These are phyloP conservation scores for Xylota sylvarum DNA, from an alignment of 2,888 invertebrate genomes.

Conservation along the genomic window DNA sequence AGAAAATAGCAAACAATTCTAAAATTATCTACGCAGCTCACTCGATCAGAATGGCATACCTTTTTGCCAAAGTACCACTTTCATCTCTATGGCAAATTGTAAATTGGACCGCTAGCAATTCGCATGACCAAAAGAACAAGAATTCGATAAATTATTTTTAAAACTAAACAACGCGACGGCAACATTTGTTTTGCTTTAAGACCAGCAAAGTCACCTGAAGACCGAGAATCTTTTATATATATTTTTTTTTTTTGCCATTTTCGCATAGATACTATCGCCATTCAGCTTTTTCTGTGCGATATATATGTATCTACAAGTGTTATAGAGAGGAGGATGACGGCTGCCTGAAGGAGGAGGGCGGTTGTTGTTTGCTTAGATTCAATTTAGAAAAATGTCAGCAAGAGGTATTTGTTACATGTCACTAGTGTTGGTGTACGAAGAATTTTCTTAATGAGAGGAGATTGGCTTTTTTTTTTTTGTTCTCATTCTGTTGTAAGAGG, in stretches of 20 bases:
- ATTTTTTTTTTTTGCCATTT: background rate
- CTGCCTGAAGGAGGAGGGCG: background rate
- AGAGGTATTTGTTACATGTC: constrained; percentile 71
- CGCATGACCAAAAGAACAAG: constrained; percentile 61
- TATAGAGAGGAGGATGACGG: background rate
- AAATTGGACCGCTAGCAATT: constrained; percentile 52
- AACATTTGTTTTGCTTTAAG: constrained; percentile 62
- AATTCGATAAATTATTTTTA: constrained; percentile 75
- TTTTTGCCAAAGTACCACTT: constrained; percentile 9
- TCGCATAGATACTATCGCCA: constrained; percentile 1
- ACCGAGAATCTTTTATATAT: background rate
- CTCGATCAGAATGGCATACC: constrained; percentile 48
- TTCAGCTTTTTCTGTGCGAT: constrained; percentile 7
- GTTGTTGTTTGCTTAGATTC: constrained; percentile 42
- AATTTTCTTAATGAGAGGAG: constrained; percentile 59
- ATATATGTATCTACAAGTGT: background rate
- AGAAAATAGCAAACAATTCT: constrained; percentile 41
- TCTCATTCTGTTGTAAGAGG: background rate
- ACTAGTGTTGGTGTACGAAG: constrained; percentile 26
- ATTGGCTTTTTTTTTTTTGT: constrained; percentile 24
- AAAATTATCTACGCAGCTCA: constrained; percentile 53
- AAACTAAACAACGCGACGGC: constrained; percentile 46
- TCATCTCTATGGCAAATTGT: constrained; percentile 50
- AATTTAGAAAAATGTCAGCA: constrained; percentile 68
- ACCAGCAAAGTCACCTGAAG: constrained; percentile 44